These are phyloP conservation scores for Gymnothorax javanicus DNA, from an alignment of 2,797 vertebrate species.

Conservation along the genomic window DNA sequence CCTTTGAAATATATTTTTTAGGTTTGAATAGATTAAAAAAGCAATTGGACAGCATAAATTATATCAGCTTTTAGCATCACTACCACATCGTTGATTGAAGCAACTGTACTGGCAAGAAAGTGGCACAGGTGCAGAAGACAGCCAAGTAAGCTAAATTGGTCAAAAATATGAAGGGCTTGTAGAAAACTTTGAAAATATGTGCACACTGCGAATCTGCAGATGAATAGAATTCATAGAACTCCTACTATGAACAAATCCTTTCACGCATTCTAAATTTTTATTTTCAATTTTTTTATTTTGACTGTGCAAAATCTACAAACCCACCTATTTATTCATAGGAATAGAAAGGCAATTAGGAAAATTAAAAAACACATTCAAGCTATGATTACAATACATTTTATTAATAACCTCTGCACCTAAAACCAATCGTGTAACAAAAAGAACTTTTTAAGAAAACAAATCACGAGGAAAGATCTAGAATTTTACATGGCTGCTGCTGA, in stretches of 20 bases:
- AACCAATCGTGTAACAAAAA: conserved; percentile 68
- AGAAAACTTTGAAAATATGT: background rate
- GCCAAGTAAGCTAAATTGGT: background rate
- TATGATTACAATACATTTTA: conserved; percentile 71
- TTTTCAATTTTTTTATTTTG: background rate
- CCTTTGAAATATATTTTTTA: background rate
- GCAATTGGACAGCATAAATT: background rate
- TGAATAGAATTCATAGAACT: background rate
- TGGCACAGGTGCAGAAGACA: background rate
- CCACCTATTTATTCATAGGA: conserved; percentile 10
- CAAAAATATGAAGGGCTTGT: background rate
- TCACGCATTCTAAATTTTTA: background rate
- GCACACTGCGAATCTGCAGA: background rate
- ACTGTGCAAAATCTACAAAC: background rate
- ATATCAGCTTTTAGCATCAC: background rate
- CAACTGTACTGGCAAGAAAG: background rate
- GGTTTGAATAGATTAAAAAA: background rate
- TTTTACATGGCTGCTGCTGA: background rate
- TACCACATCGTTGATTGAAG: background rate
- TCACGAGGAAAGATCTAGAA: background rate
- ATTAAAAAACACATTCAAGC: conserved; percentile 76
- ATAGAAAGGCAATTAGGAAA: conserved; percentile 50
- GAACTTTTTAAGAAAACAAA: conserved; percentile 41
- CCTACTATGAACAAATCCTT: background rate
- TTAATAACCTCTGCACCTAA: conserved; percentile 77